Evolutionary conservation across 1,140 invertebrate genomes (phyloP), one percentile per base, ranked within the genome.

Genomic region (Hycleus cichorii): DNA sequence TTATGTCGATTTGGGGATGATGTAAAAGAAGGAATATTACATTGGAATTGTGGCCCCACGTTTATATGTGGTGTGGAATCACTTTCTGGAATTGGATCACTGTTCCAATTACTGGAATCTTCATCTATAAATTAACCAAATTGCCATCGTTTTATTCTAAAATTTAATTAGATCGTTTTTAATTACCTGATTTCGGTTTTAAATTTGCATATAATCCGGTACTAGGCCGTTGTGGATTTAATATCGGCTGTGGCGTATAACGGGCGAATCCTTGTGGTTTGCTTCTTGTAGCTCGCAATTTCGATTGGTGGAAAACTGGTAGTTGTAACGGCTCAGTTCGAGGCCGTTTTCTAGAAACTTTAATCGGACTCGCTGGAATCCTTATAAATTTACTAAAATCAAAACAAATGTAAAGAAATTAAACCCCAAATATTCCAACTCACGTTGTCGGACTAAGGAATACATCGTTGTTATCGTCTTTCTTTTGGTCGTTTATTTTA

Each of bases 171-270:
- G 8, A 18, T 25, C 18, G 11, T 39, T 57, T 49, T 42, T 50
- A 60, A 55, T 63, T 59, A 65, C 67, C 51, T 40, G 48, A 53
- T 59, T 63, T 69, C 4, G 46, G 46, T 50, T 69, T 69, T 27
- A 69, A 51, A 56, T 67, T 69, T 5, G 58, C 49, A 69, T 94
- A 95, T 0, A 97, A 75, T 1, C 95, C 94, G 1, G 88, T 83
- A 4, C 91, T 92, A 65, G 85, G 84, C 63, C 95, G 80, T 46
- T 90, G 87, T 0, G 95, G 95, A 70, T 91, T 91, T 9, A 97
- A 75, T 65, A 97, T 93, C 0, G 95, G 95, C 32, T 91, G 89
- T 2, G 95, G 93, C 0, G 93, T 97, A 69, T 93, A 95, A 47
- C 84, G 84, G 6, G 83, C 78, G 40, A 74, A 79, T 62, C 77